Base-by-base conservation (phyloP, 2,888 invertebrate species). In the Anorthoa munda region DNA sequence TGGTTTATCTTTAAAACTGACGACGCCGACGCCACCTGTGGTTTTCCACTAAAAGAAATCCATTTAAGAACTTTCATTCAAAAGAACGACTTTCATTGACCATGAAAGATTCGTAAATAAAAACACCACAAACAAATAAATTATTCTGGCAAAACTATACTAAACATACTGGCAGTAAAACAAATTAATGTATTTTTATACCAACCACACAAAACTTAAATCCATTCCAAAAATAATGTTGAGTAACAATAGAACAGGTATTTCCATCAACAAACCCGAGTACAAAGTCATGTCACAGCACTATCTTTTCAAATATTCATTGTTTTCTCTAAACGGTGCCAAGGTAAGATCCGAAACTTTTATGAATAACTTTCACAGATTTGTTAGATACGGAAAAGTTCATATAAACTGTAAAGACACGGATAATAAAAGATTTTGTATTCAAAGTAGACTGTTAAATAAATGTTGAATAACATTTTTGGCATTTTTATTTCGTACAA, bases 291-390 rank as follows among this genome's bases (percentile, higher is more conserved):
- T 68, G 67, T 83, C 78, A 60, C 81, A 77, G 4, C 71, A 48
- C 71, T 71, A 59, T 31, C 72, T 73, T 58, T 64, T 73, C 18
- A 77, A 83, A 73, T 75, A 77, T 77, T 65, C 61, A 72, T 73
- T 75, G 59, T 75, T 77, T 77, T 53, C 64, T 71, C 66, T 59
- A 21, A 68, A 67, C 45, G 50, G 48, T 71, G 61, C 64, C 73
- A 80, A 84, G 85, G 77, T 81, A 77, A 82, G 77, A 77, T 68
- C 4, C 12, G 1, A 50, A 82, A 78, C 68, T 74, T 72, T 67
- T 63, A 51, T 66, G 82, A 74, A 72, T 79, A 56, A 58, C 23
- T 73, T 51, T n/a, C 46, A 51, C 46, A 17, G 50, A 68, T 31
- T 64, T 64, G 56, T 45, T 61, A 21, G 17, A 58, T 21, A 48